Evolutionary conservation across 1,140 invertebrate species (phyloP), one percentile per base, ranked within the genome.

Genomic region (Musca domestica): DNA sequence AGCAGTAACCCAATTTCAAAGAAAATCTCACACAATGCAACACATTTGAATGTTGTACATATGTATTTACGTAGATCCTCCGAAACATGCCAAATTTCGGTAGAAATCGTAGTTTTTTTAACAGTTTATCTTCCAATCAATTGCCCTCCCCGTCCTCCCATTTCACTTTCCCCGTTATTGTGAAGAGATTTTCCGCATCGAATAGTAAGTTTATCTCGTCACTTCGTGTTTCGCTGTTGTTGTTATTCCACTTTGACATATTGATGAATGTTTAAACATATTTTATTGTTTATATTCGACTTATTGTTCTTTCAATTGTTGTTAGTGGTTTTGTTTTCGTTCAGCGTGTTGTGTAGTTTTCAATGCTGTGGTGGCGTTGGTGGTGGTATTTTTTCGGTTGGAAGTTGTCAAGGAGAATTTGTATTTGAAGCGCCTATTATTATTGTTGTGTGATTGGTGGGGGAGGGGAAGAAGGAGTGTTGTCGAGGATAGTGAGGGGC

Each of bases 211-310:
- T 30, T 30, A 30, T 30, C 47, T 15, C 17, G 15, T 49, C 17
- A 27, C 3, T 30, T 58, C 27, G 25, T 30, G 15, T 54, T 20
- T 54, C n/a, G n/a, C n/a, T n/a, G n/a, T n/a, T n/a, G n/a, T n/a
- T n/a, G n/a, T n/a, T n/a, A n/a, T 10, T 22, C 6, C 23, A 23
- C 23, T 58, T 58, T 58, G 54, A 58, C 54, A 30, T 58, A 58
- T 58, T 58, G 54, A 58, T 58, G 54, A 58, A 58, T 58, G 54
- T 58, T 58, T 58, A 30, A 58, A 58, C 23, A 58, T 58, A 58
- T 58, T 27, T 58, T 58, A 30, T 58, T 58, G 54, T 58, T 58
- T 58, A 58, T 58, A 12, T 58, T 58, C 7, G 3, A 58, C 25
- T 58, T 58, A 15, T 49, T 49, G 2, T 49, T 49, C 17, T 49